A percentile compares a stretch with the other conserved stretches of the same genome.
Evolutionary conservation across 2,797 vertebrate genomes (phyloP).

Genomic region (Schizothorax lantsangensis): DNA sequence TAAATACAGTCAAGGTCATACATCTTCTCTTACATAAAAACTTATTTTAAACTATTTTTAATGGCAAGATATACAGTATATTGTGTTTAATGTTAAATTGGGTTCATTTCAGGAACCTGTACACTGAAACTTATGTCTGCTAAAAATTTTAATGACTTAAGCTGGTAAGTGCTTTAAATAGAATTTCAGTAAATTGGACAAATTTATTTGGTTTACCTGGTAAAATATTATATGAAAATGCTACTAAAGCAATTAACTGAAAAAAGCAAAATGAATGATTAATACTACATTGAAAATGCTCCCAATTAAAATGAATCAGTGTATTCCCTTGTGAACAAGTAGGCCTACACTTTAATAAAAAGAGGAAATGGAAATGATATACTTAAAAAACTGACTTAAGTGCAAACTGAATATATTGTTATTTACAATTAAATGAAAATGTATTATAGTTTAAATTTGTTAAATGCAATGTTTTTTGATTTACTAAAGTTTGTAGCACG

Average conservation of each 20-base stretch:
- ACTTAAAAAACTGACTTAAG: not conserved
- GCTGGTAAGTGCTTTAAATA: no score
- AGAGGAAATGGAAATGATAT: no score
- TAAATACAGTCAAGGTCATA: slow-evolving; percentile 9
- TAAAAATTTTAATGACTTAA: not conserved
- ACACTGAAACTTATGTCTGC: not conserved
- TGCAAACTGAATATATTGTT: not conserved
- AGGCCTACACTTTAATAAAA: no score
- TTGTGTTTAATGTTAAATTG: not conserved
- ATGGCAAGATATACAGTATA: not conserved
- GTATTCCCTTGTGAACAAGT: no score
- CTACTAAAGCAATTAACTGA: not conserved
- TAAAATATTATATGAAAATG: not conserved
- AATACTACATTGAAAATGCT: not conserved
- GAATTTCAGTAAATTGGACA: not conserved
- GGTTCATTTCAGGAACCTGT: not conserved
- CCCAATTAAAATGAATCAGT: no score
- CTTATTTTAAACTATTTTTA: not conserved
- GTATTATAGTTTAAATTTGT: no score
- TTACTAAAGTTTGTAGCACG: not conserved
- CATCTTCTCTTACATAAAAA: not conserved
- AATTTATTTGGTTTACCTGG: not conserved
- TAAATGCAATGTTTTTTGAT: not conserved
- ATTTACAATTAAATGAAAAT: not conserved
- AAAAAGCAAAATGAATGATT: not conserved